Evolutionary conservation across 2,797 vertebrate genomes (phyloP).

Genomic region (Jordanella pulchra): DNA sequence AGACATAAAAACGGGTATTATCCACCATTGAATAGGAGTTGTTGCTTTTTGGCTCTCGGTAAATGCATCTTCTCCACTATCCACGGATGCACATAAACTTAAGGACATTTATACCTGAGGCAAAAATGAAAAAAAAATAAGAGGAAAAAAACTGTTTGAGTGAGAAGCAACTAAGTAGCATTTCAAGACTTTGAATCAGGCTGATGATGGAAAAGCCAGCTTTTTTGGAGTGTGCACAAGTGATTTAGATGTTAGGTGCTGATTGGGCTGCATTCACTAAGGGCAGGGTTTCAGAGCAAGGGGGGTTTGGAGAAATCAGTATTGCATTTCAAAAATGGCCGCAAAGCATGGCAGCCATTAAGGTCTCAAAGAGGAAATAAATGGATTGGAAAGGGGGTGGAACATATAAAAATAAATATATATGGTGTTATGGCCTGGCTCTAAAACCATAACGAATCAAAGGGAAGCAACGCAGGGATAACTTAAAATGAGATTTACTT

Average conservation of each 20-base stretch:
- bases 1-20: slow-evolving; percentile 27
- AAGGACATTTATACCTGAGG: slow-evolving; percentile 4
- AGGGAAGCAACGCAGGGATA: too few relatives aligned
- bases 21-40: slow-evolving; percentile 31
- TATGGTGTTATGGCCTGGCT: too few relatives aligned
- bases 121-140: slow-evolving; percentile 4
- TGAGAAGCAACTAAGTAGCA: slow-evolving; percentile 36
- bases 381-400: slow-evolving; percentile 2
- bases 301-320: slow-evolving; percentile 45
- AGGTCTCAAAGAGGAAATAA: slow-evolving; percentile 24
- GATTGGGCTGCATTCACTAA: slow-evolving; percentile 62
- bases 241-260: slow-evolving; percentile 35
- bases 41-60: slow-evolving; percentile 13
- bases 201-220: slow-evolving; percentile 59
- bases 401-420: slow-evolving; percentile 3
- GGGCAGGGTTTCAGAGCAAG: slow-evolving; percentile 31
- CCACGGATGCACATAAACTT: not conserved
- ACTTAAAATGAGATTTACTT: too few relatives aligned
- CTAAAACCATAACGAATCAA: too few relatives aligned
- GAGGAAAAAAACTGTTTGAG: slow-evolving; percentile 27
- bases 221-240: slow-evolving; percentile 47
- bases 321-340: slow-evolving; percentile 26
- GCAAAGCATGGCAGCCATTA: slow-evolving; percentile 14
- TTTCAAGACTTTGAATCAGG: slow-evolving; percentile 56
- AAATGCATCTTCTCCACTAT: slow-evolving; percentile 8